Base-by-base conservation (phyloP, 2,797 vertebrate genomes). In the Mareca penelope region DNA sequence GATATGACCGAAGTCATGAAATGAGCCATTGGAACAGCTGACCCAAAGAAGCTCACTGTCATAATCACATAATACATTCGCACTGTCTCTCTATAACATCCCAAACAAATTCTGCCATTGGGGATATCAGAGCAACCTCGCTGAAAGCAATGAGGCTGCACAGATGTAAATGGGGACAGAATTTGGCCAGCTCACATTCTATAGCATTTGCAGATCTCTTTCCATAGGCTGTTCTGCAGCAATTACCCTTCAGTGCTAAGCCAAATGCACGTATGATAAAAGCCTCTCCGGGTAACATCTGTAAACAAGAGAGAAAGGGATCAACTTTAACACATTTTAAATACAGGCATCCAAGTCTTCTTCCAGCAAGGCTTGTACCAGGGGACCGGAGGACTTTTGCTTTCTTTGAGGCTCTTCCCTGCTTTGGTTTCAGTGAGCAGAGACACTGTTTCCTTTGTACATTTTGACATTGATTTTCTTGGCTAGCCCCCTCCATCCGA, bases 241-340 rank as follows among this genome's bases (percentile, higher is more conserved):
- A 94, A 90, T 96, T 96, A 93, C 82, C n/a, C 40, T 68, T 75
- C 69, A 64, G 55, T 37, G 39, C 65, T 87, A 67, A 96, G 93
- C 92, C 91, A 95, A 95, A 94, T 88, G 81, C 50, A 61, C 48
- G 71, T 65, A 77, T 53, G 90, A 95, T 88, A 93, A 94, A 94
- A 90, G 63, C 79, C 40, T 44, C 44, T 71, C 64, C 69, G 86
- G 48, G 69, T 79, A 73, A 76, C 63, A 89, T 85, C 88, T 93
- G 85, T 85, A 93, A 94, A 90, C 8, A 17, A 33, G 69, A 93
- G 76, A 90, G 68, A 77, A 93, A 90, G 22, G 23, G 56, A 85
- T 83, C 70, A 76, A 42, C 50, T 80, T 89, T 79, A 93, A 93
- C 48, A 59, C 42, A 22, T 85, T 93, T 93, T 87, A 83, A 83